A percentile compares a stretch with the other conserved stretches of the same genome.
phyloP scores from a whole-genome alignment of 2,888 invertebrate species.

The Notodromas monacha region DNA sequence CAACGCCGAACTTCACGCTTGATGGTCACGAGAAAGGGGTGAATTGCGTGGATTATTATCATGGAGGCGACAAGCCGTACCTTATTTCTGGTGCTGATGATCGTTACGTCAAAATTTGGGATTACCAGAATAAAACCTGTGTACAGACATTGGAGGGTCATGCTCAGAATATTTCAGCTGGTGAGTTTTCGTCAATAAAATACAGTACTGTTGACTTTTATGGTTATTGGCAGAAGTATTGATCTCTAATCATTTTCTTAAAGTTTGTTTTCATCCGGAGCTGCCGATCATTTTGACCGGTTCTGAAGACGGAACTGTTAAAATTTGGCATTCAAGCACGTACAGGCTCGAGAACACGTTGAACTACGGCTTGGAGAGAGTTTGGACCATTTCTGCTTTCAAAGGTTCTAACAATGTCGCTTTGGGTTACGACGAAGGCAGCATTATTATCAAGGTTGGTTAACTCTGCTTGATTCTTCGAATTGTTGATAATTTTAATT shows the following conservation, averaged over 20 bases:
- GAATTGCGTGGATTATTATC: conserved; percentile 95
- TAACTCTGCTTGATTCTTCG: not conserved
- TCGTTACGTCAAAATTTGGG: conserved; percentile 91
- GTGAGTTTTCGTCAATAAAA: conserved; percentile 11
- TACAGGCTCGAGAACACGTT: conserved; percentile 80
- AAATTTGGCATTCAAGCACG: conserved; percentile 96
- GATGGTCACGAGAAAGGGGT: conserved; percentile 97
- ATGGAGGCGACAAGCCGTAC: conserved; percentile 95
- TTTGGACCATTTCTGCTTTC: conserved; percentile 80
- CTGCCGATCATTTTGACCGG: conserved; percentile 83
- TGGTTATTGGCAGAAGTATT: not conserved
- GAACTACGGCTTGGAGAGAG: conserved; percentile 89
- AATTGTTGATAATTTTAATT: not conserved
- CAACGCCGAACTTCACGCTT: conserved; percentile 84
- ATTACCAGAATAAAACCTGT: conserved; percentile 96
- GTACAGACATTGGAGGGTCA: conserved; percentile 93
- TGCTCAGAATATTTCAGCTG: conserved; percentile 66
- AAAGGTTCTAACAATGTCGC: conserved; percentile 85
- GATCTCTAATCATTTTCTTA: no score
- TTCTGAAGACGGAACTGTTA: conserved; percentile 85
- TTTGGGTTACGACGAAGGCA: conserved; percentile 87
- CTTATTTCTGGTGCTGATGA: conserved; percentile 96
- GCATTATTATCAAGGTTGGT: conserved; percentile 47
- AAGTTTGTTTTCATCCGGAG: conserved; percentile 88
- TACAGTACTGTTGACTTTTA: no score